Evolutionary conservation across 1,140 invertebrate genomes (phyloP).

Genomic region (Monomorium pharaonis): DNA sequence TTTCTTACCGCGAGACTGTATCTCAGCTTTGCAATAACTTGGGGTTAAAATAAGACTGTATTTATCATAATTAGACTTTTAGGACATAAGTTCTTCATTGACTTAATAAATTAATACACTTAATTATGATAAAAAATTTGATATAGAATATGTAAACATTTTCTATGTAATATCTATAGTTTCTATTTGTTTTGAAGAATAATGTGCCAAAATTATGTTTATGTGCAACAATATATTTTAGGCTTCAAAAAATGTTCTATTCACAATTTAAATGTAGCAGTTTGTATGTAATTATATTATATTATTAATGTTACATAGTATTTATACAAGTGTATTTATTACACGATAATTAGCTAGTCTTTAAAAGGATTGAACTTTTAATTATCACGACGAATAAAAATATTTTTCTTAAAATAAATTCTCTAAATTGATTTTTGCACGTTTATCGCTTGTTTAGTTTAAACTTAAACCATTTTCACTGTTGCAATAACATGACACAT

Average conservation of each 20-base stretch:
- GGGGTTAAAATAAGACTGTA: neutral
- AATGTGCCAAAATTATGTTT: neutral
- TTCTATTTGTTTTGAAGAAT: neutral
- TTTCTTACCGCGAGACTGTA: neutral
- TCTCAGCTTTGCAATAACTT: neutral
- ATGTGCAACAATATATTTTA: neutral
- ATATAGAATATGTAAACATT: neutral
- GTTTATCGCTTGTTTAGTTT: neutral
- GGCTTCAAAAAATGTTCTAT: neutral
- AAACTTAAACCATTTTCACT: neutral
- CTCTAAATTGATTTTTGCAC: neutral
- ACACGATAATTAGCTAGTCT: neutral
- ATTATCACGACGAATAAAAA: neutral
- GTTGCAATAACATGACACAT: constrained; percentile 9
- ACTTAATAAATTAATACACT: neutral
- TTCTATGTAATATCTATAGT: neutral
- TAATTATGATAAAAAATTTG: neutral
- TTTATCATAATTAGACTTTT: neutral
- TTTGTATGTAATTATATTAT: too few species aligned
- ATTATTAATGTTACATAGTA: neutral
- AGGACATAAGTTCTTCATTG: neutral
- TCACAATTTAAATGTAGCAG: neutral
- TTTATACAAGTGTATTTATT: neutral
- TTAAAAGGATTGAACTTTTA: neutral
- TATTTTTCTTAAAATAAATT: neutral